These are phyloP conservation scores for Stylophora pistillata DNA, from an alignment of 64 coral and sea anemone genomes.

Conservation along the genomic window DNA sequence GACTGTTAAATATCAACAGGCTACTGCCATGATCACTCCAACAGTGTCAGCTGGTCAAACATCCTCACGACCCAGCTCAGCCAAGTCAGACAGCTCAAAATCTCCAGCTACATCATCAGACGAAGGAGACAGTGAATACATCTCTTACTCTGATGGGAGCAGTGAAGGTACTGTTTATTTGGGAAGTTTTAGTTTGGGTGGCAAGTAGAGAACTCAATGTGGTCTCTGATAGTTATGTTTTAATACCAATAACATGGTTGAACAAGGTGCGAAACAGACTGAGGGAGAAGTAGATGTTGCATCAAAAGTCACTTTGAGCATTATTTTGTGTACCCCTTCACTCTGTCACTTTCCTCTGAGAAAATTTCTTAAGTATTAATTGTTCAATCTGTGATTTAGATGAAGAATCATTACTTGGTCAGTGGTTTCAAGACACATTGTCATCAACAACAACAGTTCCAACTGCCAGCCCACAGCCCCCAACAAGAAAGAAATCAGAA, in stretches of 20 bases:
- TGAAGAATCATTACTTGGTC: slow-evolving; percentile 80
- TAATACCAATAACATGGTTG: no score
- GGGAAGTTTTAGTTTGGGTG: no score
- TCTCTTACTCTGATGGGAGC: slow-evolving; percentile 92
- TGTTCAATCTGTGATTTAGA: slow-evolving; percentile 24
- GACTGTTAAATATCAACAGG: not conserved
- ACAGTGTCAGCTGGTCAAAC: not conserved
- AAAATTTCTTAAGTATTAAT: not conserved
- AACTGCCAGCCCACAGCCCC: not conserved
- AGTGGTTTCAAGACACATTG: slow-evolving; percentile 78
- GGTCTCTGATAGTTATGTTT: not conserved
- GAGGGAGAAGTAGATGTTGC: no score
- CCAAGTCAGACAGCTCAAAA: slow-evolving; percentile 59
- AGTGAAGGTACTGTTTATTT: slow-evolving; percentile 75
- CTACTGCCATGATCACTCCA: slow-evolving; percentile 37
- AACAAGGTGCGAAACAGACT: no score
- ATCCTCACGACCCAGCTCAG: slow-evolving; percentile 20
- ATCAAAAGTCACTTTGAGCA: no score
- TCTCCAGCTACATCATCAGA: slow-evolving; percentile 78
- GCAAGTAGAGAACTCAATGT: not conserved
- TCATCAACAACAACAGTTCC: not conserved
- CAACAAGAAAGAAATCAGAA: slow-evolving; percentile 14
- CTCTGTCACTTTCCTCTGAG: not conserved
- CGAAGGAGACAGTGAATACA: slow-evolving; percentile 89
- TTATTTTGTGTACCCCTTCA: no score